Evolutionary conservation across 2,797 vertebrate species (phyloP).

Genomic region (Schizopygopsis pylzovi): DNA sequence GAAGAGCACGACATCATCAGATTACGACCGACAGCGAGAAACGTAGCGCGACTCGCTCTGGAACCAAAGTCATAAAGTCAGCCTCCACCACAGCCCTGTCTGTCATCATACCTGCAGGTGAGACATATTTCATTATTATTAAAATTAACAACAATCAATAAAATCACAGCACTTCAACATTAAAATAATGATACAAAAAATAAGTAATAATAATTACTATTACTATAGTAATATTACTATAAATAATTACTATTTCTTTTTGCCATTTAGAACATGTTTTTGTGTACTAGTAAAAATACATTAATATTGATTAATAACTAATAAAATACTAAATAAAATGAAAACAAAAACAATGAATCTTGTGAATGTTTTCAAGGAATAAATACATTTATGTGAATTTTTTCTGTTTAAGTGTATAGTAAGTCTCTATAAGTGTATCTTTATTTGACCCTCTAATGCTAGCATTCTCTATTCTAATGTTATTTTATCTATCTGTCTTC

Average conservation of each 20-base stretch:
- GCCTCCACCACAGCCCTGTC: conserved; percentile 90
- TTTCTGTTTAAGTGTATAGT: not conserved
- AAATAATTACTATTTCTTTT: too few relatives aligned
- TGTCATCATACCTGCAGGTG: conserved; percentile 91
- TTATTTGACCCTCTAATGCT: too few relatives aligned
- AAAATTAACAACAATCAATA: not conserved
- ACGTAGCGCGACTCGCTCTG: conserved; percentile 70
- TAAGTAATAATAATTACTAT: too few relatives aligned
- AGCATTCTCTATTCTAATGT: too few relatives aligned
- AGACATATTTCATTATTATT: conserved; percentile 13
- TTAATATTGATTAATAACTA: not conserved
- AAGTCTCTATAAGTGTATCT: not conserved
- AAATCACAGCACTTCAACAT: not conserved
- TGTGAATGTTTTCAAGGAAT: too few relatives aligned
- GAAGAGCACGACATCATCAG: conserved; percentile 86
- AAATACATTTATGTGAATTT: too few relatives aligned
- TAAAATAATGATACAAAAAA: not conserved
- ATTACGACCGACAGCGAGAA: conserved; percentile 84
- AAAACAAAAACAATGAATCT: too few relatives aligned
- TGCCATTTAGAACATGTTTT: not conserved
- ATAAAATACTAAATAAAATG: not conserved
- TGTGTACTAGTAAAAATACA: not conserved
- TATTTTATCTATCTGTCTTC: too few relatives aligned
- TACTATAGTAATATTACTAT: too few relatives aligned
- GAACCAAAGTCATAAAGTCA: conserved; percentile 91